phyloP scores from a whole-genome alignment of 2,888 invertebrate genomes.

The Micropterix aruncella region DNA sequence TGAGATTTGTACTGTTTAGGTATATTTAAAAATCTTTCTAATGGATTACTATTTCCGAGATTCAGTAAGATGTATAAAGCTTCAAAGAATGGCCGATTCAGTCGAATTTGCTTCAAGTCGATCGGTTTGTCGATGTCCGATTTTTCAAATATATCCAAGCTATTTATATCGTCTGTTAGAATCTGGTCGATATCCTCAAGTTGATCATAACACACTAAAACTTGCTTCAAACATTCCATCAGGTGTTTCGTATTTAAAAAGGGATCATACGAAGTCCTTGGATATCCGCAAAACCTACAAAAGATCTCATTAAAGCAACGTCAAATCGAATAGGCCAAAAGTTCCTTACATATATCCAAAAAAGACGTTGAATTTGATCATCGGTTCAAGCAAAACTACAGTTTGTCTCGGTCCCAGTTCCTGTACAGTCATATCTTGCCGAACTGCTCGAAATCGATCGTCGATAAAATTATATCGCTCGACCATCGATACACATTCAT shows the following conservation, averaged over 20 bases:
- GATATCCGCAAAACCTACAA: slow-evolving; percentile 44
- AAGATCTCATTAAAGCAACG: slow-evolving; percentile 4
- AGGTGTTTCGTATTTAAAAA: slow-evolving; percentile 55
- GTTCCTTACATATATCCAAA: slow-evolving; percentile 48
- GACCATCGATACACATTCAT: neutral
- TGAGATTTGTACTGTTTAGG: neutral
- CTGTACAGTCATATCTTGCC: slow-evolving; percentile 72
- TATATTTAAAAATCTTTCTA: neutral
- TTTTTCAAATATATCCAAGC: neutral
- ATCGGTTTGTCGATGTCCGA: neutral
- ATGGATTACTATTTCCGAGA: neutral
- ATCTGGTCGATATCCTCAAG: neutral
- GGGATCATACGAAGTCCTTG: slow-evolving; percentile 45
- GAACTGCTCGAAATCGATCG: slow-evolving; percentile 58
- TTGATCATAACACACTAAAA: neutral
- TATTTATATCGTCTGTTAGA: neutral
- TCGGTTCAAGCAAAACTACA: slow-evolving; percentile 53
- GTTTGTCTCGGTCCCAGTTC: slow-evolving; percentile 36
- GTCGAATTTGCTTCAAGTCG: neutral
- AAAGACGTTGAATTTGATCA: slow-evolving; percentile 58
- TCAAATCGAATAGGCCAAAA: slow-evolving; percentile 7
- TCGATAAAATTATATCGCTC: slow-evolving; percentile 55
- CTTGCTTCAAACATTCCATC: neutral
- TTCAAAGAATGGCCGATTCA: neutral
- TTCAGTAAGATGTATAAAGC: neutral